phyloP scores from a whole-genome alignment of 2,888 invertebrate species.

The Colletes collaris region DNA sequence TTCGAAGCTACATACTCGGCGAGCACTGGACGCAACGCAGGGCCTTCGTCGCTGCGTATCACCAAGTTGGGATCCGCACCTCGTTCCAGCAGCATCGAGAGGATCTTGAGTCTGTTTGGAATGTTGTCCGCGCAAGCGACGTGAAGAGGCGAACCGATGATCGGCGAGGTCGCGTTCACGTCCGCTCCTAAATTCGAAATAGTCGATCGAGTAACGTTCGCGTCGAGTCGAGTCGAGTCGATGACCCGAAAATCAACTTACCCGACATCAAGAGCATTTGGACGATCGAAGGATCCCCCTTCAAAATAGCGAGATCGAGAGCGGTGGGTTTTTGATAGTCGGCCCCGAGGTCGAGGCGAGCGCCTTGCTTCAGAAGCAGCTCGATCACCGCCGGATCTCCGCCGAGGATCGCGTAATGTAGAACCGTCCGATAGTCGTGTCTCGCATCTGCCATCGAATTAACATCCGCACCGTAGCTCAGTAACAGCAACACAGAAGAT shows the following conservation, averaged over 20 bases:
- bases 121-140: slow-evolving; percentile 93
- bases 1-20: slow-evolving; percentile 93
- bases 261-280: slow-evolving; percentile 88
- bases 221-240: not conserved
- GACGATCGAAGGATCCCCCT: slow-evolving; percentile 90
- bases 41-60: slow-evolving; percentile 90
- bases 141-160: slow-evolving; percentile 92
- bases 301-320: slow-evolving; percentile 92
- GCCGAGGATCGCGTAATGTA: slow-evolving; percentile 94
- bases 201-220: not conserved
- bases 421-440: slow-evolving; percentile 93
- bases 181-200: slow-evolving; percentile 86
- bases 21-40: slow-evolving; percentile 90
- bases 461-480: slow-evolving; percentile 93
- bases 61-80: slow-evolving; percentile 91
- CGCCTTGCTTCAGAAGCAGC: slow-evolving; percentile 92
- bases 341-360: slow-evolving; percentile 87
- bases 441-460: slow-evolving; percentile 94
- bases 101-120: slow-evolving; percentile 87
- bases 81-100: slow-evolving; percentile 87
- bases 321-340: slow-evolving; percentile 90
- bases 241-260: slow-evolving; percentile 76
- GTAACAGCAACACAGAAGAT: slow-evolving; percentile 89
- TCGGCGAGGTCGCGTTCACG: slow-evolving; percentile 91
- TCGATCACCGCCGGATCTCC: slow-evolving; percentile 89